Percentiles rank a stretch among this genome's conserved stretches.
phyloP scores from a whole-genome alignment of 2,797 vertebrate genomes.

The Vipera ursinii region DNA sequence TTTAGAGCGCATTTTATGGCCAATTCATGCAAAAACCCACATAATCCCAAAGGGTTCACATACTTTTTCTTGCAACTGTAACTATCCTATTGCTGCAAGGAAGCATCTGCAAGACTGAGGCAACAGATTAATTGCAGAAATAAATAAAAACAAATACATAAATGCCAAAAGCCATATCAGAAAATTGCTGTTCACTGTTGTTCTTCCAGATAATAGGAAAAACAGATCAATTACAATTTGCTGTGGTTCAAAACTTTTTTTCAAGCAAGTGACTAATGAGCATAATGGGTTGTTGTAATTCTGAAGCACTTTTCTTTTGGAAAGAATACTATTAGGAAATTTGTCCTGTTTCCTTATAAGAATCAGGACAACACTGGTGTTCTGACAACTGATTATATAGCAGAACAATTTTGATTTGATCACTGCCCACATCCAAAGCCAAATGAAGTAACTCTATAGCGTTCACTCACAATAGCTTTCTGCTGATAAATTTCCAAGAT shows the following conservation, averaged over 20 bases:
- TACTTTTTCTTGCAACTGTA: too few relatives aligned
- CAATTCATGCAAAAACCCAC: too few relatives aligned
- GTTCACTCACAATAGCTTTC: not conserved
- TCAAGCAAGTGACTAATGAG: constrained; percentile 64
- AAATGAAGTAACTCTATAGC: not conserved
- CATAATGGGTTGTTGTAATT: constrained; percentile 64
- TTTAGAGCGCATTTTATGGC: too few relatives aligned
- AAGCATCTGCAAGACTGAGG: not conserved
- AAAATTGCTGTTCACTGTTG: constrained; percentile 25
- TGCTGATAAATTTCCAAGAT: not conserved
- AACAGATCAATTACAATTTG: constrained; percentile 38
- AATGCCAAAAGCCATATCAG: not conserved
- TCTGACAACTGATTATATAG: constrained; percentile 51
- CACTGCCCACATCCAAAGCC: not conserved
- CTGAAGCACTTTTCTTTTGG: constrained; percentile 48
- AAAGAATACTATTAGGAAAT: constrained; percentile 52
- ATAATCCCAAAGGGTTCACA: too few relatives aligned
- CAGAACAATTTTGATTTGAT: constrained; percentile 33
- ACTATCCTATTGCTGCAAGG: not conserved
- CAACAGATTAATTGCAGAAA: not conserved
- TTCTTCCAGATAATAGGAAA: constrained; percentile 42
- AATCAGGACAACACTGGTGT: constrained; percentile 32
- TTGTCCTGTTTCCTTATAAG: constrained; percentile 58
- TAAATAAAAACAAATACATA: not conserved
- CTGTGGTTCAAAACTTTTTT: constrained; percentile 47